phyloP scores from a whole-genome alignment of 2,888 invertebrate species.

The Ceriagrion tenellum region DNA sequence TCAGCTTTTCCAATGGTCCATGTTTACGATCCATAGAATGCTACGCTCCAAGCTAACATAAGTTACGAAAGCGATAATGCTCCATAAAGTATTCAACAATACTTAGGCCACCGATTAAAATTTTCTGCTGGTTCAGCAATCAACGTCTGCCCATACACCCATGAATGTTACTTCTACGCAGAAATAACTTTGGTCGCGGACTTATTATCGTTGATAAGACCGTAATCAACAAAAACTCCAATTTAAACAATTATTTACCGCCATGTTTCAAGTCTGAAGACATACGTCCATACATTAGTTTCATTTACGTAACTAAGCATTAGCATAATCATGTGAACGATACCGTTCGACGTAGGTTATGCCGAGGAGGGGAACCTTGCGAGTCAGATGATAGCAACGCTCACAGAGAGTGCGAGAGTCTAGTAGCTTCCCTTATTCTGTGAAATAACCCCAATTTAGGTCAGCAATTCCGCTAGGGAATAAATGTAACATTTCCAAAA shows the following conservation, averaged over 20 bases:
- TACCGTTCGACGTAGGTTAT: neutral
- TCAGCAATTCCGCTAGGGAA: neutral
- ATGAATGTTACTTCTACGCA: neutral
- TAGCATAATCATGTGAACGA: conserved; percentile 30
- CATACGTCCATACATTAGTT: neutral
- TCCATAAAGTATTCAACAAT: neutral
- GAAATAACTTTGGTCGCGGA: neutral
- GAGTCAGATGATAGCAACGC: conserved; percentile 4
- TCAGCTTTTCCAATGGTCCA: too few relatives aligned
- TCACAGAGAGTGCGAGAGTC: neutral
- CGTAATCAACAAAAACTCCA: neutral
- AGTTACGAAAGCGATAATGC: too few relatives aligned
- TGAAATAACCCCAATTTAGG: neutral
- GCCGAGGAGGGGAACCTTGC: conserved; percentile 39
- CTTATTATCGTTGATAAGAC: neutral
- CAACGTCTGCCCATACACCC: neutral
- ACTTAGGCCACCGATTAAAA: neutral
- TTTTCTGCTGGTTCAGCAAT: neutral
- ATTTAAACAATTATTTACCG: neutral
- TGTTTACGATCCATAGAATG: too few relatives aligned
- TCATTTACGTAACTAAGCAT: neutral
- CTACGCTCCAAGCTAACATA: too few relatives aligned
- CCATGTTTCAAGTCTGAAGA: neutral
- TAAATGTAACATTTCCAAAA: neutral
- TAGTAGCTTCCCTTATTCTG: conserved; percentile 10